A percentile compares a stretch with the other conserved stretches of the same genome.
Evolutionary conservation across 2,888 invertebrate species (phyloP).

Genomic region (Philereme vetulata): DNA sequence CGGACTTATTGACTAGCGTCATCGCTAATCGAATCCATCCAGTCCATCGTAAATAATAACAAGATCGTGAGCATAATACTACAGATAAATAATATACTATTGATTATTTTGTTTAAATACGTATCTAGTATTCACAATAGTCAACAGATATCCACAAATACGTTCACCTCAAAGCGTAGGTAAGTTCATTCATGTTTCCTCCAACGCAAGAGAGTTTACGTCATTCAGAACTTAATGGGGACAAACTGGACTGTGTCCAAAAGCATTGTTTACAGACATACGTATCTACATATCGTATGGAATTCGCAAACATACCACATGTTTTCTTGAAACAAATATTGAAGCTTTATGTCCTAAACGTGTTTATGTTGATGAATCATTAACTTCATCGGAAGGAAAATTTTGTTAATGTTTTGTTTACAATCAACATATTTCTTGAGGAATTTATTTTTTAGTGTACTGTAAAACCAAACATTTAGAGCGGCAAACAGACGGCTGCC

Average conservation of each 20-base stretch:
- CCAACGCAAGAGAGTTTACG: background rate
- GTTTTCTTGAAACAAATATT: background rate
- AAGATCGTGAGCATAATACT: too few relatives aligned
- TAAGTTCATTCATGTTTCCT: conserved; percentile 7
- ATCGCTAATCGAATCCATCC: too few relatives aligned
- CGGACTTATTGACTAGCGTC: too few relatives aligned
- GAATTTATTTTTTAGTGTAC: too few relatives aligned
- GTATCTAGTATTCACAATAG: too few relatives aligned
- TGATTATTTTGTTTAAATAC: too few relatives aligned
- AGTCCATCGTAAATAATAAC: too few relatives aligned
- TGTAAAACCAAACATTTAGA: too few relatives aligned
- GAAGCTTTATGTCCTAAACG: background rate
- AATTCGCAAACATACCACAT: conserved; percentile 1
- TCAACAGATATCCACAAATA: background rate
- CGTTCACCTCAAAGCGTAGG: background rate
- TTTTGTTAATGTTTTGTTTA: background rate
- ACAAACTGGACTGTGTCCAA: conserved; percentile 5
- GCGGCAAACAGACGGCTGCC: too few relatives aligned
- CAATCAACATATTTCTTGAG: background rate
- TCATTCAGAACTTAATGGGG: background rate
- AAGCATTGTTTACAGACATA: conserved; percentile 6
- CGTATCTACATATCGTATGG: background rate
- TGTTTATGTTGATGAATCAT: conserved; percentile 1
- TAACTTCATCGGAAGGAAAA: background rate
- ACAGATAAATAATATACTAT: too few relatives aligned